Conservation (phyloP, 2,888 invertebrate species). For the Helleia helle region DNA sequence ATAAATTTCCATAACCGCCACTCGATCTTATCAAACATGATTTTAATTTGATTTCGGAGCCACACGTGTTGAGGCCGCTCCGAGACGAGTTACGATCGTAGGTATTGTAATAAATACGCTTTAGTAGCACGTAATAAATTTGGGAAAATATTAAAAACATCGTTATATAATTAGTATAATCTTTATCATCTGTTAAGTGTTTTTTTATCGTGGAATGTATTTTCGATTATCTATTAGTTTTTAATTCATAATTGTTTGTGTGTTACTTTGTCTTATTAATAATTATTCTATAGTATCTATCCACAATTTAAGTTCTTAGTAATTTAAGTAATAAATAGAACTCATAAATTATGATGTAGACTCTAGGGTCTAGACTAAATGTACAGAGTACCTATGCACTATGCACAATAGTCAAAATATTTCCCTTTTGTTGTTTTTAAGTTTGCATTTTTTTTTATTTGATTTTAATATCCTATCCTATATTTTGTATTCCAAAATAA, state of each 20-base stretch:
- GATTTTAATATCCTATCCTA: no score
- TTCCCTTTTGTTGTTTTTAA: no score
- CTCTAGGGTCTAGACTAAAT: no score
- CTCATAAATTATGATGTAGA: no score
- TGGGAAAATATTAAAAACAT: slow-evolving; percentile 16
- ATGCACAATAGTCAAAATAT: no score
- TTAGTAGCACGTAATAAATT: slow-evolving; percentile 32
- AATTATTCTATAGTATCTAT: no score
- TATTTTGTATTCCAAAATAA: no score
- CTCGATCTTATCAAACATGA: slow-evolving; percentile 74
- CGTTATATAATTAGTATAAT: slow-evolving; percentile 3
- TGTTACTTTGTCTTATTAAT: neutral
- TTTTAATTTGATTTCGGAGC: slow-evolving; percentile 73
- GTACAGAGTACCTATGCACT: no score
- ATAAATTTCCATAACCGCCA: slow-evolving; percentile 75
- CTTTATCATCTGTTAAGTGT: slow-evolving; percentile 3
- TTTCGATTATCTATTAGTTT: neutral
- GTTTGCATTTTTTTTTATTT: no score
- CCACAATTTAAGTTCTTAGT: no score
- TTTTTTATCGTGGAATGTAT: neutral
- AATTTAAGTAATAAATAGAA: no score
- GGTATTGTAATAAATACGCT: slow-evolving; percentile 27
- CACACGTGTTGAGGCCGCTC: slow-evolving; percentile 68
- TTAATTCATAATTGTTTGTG: neutral
- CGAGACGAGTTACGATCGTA: slow-evolving; percentile 55